phyloP scores from a whole-genome alignment of 30 jellyfish, hydroid and myxozoan genomes.

The Aurelia coerulea region DNA sequence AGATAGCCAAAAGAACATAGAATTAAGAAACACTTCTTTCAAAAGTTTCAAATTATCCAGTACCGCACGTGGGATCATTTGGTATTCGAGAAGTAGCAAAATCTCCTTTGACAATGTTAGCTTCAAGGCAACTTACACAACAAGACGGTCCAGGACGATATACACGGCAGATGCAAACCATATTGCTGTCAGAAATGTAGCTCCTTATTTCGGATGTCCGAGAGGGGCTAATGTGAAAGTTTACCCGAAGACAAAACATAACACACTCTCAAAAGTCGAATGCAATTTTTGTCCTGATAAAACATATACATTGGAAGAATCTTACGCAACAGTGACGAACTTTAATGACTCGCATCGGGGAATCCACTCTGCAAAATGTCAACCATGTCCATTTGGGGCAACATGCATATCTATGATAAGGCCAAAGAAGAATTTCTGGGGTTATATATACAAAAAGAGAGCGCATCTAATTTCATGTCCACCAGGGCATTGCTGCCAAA shows the following conservation, averaged over 20 bases:
- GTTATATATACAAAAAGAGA: neutral
- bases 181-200: neutral
- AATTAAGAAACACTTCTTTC: neutral
- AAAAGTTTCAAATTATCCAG: neutral
- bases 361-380: neutral
- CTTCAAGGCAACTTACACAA: neutral
- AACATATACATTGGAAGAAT: neutral
- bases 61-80: neutral
- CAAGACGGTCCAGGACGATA: neutral
- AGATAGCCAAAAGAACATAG: neutral
- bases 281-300: neutral
- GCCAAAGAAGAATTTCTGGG: slow-evolving; percentile 43
- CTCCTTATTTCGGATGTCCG: neutral
- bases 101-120: no score
- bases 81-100: neutral
- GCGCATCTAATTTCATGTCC: slow-evolving; percentile 7
- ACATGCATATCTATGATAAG: neutral
- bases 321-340: neutral
- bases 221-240: neutral
- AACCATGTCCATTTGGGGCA: slow-evolving; percentile 31
- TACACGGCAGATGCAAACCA: neutral
- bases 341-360: neutral
- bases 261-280: neutral
- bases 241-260: neutral
- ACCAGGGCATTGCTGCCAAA: slow-evolving; percentile 31